phyloP scores from a whole-genome alignment of 1,140 invertebrate genomes.

The Oppia nitens region DNA sequence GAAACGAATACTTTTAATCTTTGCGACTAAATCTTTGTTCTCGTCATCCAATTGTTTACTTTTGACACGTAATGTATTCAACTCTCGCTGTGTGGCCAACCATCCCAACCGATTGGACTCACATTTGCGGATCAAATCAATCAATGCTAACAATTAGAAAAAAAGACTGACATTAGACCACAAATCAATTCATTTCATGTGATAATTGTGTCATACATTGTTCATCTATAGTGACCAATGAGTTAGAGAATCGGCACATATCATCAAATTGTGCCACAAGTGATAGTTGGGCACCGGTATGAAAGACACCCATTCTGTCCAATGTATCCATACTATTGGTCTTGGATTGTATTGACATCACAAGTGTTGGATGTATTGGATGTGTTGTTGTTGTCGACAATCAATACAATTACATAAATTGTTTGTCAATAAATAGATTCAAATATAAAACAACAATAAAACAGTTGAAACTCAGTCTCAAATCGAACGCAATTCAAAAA shows the following conservation, averaged over 20 bases:
- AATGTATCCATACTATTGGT: no score
- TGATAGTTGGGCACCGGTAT: slow-evolving; percentile 15
- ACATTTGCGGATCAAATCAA: background rate
- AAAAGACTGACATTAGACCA: background rate
- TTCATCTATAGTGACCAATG: background rate
- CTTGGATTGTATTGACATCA: no score
- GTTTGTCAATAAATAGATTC: no score
- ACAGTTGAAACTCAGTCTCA: no score
- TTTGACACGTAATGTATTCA: background rate
- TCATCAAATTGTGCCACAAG: slow-evolving; percentile 31
- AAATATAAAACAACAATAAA: no score
- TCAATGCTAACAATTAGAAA: background rate
- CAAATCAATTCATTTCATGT: background rate
- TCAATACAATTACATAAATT: no score
- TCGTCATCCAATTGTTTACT: background rate
- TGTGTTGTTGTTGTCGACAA: no score
- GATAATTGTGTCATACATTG: background rate
- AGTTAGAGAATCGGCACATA: slow-evolving; percentile 23
- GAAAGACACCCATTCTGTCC: no score
- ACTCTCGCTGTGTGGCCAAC: background rate
- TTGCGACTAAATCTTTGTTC: background rate
- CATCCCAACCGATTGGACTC: background rate
- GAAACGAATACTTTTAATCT: background rate
- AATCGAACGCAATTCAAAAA: no score
- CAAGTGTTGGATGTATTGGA: no score